A percentile compares a stretch with the other conserved stretches of the same genome.
These are phyloP conservation scores for Cirrhinus molitorella DNA, from an alignment of 2,797 vertebrate genomes.

Conservation along the genomic window DNA sequence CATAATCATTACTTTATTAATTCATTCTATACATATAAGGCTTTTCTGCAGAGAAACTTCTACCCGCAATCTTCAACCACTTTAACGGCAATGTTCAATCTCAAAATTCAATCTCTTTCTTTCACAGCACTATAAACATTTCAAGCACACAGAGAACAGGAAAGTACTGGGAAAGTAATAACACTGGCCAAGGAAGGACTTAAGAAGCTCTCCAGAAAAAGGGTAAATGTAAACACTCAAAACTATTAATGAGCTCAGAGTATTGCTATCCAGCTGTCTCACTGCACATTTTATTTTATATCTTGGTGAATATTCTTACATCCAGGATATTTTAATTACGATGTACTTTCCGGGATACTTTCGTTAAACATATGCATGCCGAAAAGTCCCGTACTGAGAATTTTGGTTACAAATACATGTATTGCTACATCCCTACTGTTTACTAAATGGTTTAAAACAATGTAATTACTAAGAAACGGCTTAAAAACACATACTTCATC, in stretches of 20 bases:
- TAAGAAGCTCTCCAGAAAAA: not conserved
- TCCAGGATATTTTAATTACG: not conserved
- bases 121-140: slow-evolving; percentile 18
- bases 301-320: not conserved
- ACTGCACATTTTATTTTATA: not conserved
- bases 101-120: not conserved
- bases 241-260: slow-evolving; percentile 2
- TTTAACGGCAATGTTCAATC: not conserved
- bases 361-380: not conserved
- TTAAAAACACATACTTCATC: too few species aligned
- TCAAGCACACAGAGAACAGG: not conserved
- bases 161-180: not conserved
- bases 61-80: not conserved
- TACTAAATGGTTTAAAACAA: too few species aligned
- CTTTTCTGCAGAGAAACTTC: not conserved
- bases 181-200: not conserved
- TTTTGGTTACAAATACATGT: too few species aligned
- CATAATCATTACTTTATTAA: not conserved
- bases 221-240: not conserved
- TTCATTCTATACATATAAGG: not conserved
- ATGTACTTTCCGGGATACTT: too few species aligned
- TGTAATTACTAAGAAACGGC: too few species aligned
- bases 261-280: not conserved
- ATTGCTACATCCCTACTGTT: too few species aligned
- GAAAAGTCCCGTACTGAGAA: not conserved